Conservation (phyloP, 1,140 invertebrate species). For the Neuroterus valhalla region DNA sequence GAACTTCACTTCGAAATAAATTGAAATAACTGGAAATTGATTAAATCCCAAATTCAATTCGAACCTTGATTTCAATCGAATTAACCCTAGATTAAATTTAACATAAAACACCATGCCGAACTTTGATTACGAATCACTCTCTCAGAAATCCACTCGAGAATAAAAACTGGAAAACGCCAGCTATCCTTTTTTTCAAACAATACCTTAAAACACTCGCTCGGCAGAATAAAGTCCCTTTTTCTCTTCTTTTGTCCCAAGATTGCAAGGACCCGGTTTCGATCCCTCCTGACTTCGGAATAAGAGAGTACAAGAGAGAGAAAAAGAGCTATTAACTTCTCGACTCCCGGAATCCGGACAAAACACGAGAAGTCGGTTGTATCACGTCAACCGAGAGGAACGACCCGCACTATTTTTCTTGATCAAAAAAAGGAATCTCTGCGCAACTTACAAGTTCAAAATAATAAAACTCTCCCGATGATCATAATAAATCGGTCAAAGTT, state of each 20-base stretch:
- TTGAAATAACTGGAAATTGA: no score
- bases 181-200: constrained; percentile 6
- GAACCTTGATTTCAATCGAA: no score
- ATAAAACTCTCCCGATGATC: neutral
- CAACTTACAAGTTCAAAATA: neutral
- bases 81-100: no score
- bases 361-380: constrained; percentile 27
- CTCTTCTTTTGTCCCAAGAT: constrained; percentile 22
- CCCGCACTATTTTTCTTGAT: constrained; percentile 21
- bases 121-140: no score
- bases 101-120: no score
- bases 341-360: constrained; percentile 21
- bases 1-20: no score
- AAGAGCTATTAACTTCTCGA: constrained; percentile 31
- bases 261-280: constrained; percentile 22
- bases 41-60: no score
- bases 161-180: neutral
- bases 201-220: constrained; percentile 16
- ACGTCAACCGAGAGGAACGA: constrained; percentile 28
- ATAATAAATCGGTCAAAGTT: neutral
- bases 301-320: constrained; percentile 14
- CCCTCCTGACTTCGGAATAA: constrained; percentile 24
- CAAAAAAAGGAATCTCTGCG: neutral
- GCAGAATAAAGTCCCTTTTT: constrained; percentile 21
- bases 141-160: no score